phyloP scores from a whole-genome alignment of 2,797 vertebrate species.

The Sebastes wilsoni region DNA sequence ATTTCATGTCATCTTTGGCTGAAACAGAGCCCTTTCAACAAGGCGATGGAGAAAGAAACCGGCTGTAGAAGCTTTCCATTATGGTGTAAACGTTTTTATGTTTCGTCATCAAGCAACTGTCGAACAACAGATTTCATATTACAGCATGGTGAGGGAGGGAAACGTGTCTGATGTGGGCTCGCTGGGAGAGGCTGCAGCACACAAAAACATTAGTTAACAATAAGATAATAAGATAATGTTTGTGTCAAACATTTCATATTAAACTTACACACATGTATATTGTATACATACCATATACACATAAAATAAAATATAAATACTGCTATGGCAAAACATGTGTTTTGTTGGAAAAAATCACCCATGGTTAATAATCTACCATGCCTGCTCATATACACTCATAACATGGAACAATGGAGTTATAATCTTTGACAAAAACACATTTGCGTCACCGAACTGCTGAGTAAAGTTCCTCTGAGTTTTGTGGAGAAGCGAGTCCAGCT shows the following conservation, averaged over 20 bases:
- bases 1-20: constrained; percentile 15
- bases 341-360: not conserved
- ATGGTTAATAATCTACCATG: not conserved
- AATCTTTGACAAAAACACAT: not conserved
- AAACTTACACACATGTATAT: not conserved
- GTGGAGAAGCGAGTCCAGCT: not conserved
- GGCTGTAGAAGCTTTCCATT: not conserved
- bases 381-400: not conserved
- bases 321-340: not conserved
- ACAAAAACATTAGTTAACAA: not conserved
- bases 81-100: not conserved
- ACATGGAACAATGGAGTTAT: not conserved
- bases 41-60: not conserved
- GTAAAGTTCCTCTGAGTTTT: constrained; percentile 16
- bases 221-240: not conserved
- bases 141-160: not conserved
- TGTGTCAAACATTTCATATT: not conserved
- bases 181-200: not conserved
- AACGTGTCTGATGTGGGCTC: not conserved
- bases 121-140: not conserved
- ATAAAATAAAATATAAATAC: not conserved
- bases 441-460: not conserved
- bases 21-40: not conserved
- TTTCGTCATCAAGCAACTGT: not conserved
- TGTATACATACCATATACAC: not conserved